Evolutionary conservation across 2,888 invertebrate species (phyloP).

Genomic region (Barypeithes pellucidus): DNA sequence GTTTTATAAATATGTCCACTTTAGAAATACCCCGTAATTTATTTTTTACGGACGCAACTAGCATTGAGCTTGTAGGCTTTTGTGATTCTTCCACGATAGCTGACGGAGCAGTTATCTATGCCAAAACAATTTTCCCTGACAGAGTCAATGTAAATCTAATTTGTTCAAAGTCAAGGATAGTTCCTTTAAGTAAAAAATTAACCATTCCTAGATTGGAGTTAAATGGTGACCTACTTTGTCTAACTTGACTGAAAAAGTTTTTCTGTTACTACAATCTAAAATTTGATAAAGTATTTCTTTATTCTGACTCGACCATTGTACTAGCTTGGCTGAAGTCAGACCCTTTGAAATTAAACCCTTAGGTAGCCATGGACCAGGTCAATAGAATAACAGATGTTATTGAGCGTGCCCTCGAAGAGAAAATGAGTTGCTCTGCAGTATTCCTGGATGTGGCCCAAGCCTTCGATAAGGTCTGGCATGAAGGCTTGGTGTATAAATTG

Average conservation of each 20-base stretch:
- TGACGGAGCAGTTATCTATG: conserved; percentile 50
- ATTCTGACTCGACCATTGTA: conserved; percentile 49
- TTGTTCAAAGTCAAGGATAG: conserved; percentile 49
- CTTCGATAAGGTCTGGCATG: no score
- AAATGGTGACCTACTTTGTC: conserved; percentile 37
- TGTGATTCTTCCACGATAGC: conserved; percentile 42
- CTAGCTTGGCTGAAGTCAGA: conserved; percentile 46
- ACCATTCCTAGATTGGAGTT: conserved; percentile 51
- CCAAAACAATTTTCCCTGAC: not conserved
- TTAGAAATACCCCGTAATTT: conserved; percentile 23
- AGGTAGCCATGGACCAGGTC: no score
- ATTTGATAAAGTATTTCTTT: conserved; percentile 30
- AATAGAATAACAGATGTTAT: no score
- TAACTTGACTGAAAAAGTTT: conserved; percentile 32
- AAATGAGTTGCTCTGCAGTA: no score
- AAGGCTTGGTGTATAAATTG: no score
- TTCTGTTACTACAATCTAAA: conserved; percentile 19
- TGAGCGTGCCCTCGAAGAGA: no score
- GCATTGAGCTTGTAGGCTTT: conserved; percentile 40
- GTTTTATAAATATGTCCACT: conserved; percentile 17
- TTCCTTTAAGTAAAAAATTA: conserved; percentile 48
- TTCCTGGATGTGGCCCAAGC: no score
- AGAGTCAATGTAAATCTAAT: conserved; percentile 31
- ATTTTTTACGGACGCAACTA: conserved; percentile 12
- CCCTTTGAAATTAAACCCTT: conserved; percentile 33